A percentile compares a stretch with the other conserved stretches of the same genome.
phyloP scores from a whole-genome alignment of 2,888 invertebrate species.

The Meloe dianella region DNA sequence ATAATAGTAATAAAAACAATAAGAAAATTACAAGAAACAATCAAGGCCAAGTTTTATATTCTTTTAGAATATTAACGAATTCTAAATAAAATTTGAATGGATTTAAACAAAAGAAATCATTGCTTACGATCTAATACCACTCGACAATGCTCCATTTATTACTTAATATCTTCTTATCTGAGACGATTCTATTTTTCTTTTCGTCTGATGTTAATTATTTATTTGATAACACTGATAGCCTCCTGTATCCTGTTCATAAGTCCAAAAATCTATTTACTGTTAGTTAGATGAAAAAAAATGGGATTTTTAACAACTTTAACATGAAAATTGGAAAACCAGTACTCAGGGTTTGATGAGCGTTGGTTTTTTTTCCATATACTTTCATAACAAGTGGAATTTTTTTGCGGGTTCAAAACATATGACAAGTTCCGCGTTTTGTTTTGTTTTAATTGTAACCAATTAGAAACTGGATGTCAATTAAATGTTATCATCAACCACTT shows the following conservation, averaged over 20 bases:
- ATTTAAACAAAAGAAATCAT: neutral
- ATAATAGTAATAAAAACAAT: conserved; percentile 6
- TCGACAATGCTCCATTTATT: neutral
- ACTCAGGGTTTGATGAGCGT: too few species aligned
- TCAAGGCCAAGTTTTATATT: conserved; percentile 21
- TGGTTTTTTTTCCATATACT: too few species aligned
- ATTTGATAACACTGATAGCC: conserved; percentile 4
- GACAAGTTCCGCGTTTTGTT: neutral
- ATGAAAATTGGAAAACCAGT: too few species aligned
- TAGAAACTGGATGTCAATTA: neutral
- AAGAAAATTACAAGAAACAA: conserved; percentile 22
- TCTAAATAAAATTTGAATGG: neutral
- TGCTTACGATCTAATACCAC: neutral
- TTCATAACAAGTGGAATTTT: too few species aligned
- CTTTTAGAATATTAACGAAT: conserved; percentile 9
- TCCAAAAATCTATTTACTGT: neutral
- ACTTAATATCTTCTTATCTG: neutral
- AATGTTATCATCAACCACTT: neutral
- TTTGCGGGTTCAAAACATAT: too few species aligned
- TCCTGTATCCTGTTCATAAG: neutral
- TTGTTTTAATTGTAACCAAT: neutral
- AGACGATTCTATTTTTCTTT: neutral
- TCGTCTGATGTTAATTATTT: neutral
- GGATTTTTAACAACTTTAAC: too few species aligned
- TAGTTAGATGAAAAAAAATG: neutral